A percentile compares a stretch with the other conserved stretches of the same genome.
These are phyloP conservation scores for Cyprinodon diabolis DNA, from an alignment of 2,797 vertebrate genomes.

Conservation along the genomic window DNA sequence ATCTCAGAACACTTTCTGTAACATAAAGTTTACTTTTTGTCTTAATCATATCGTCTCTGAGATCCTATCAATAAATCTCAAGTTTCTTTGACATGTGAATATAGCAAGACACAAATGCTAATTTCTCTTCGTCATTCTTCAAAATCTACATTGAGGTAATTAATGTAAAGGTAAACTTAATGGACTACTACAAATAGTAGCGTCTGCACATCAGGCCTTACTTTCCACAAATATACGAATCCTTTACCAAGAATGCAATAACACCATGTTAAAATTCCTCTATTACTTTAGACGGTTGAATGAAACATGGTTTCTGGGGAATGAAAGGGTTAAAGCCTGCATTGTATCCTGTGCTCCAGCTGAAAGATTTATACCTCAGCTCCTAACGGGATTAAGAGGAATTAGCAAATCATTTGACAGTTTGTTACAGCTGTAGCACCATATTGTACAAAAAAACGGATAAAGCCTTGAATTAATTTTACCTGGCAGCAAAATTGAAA, in stretches of 20 bases:
- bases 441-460: conserved; percentile 17
- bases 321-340: background rate
- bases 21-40: background rate
- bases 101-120: background rate
- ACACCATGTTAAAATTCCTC: background rate
- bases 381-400: background rate
- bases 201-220: background rate
- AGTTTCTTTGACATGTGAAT: background rate
- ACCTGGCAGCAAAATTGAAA: conserved; percentile 40
- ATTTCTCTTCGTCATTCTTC: background rate
- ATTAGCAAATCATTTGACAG: conserved; percentile 15
- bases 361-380: conserved; percentile 11
- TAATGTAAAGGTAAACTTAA: background rate
- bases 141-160: background rate
- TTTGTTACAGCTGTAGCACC: conserved; percentile 20
- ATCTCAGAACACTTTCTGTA: background rate
- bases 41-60: no score
- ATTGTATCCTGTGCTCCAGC: background rate
- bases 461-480: conserved; percentile 51
- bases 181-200: background rate
- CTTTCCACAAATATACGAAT: background rate
- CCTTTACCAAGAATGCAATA: background rate
- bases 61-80: background rate
- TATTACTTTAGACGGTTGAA: background rate
- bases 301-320: background rate